These are phyloP conservation scores for Chondrosia reniformis DNA, from an alignment of 37 sponge, comb jelly and placozoan species.

Conservation along the genomic window DNA sequence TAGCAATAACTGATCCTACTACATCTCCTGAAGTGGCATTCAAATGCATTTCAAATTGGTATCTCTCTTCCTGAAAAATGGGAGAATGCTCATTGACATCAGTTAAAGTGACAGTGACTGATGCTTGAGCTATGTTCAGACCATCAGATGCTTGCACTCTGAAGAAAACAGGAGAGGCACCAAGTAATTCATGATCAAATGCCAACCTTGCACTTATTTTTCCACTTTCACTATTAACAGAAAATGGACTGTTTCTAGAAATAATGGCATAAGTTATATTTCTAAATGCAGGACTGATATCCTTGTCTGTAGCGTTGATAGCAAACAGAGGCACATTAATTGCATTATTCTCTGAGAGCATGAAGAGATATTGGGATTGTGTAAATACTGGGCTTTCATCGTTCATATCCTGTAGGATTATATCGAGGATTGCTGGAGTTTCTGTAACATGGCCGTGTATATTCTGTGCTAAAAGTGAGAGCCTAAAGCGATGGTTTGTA, in stretches of 20 bases:
- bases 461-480: neutral
- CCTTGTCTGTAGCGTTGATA: constrained; percentile 32
- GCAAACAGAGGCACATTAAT: neutral
- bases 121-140: constrained; percentile 12
- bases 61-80: neutral
- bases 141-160: constrained; percentile 10
- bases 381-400: constrained; percentile 55
- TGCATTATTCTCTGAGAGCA: constrained; percentile 9
- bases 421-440: constrained; percentile 14
- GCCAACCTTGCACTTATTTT: neutral
- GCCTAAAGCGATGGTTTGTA: neutral
- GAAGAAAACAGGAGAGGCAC: neutral
- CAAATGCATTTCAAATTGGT: neutral
- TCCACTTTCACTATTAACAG: constrained; percentile 20
- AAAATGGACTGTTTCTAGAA: constrained; percentile 18
- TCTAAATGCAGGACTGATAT: constrained; percentile 13
- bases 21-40: constrained; percentile 8
- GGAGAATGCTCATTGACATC: constrained; percentile 2
- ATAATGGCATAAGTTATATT: constrained; percentile 17
- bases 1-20: neutral
- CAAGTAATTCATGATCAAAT: neutral
- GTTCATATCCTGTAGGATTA: constrained; percentile 42
- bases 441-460: neutral
- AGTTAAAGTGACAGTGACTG: constrained; percentile 30
- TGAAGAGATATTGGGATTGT: constrained; percentile 15